Conservation (phyloP, 2,113 vertebrate genomes). For the Menidia beryllina region DNA sequence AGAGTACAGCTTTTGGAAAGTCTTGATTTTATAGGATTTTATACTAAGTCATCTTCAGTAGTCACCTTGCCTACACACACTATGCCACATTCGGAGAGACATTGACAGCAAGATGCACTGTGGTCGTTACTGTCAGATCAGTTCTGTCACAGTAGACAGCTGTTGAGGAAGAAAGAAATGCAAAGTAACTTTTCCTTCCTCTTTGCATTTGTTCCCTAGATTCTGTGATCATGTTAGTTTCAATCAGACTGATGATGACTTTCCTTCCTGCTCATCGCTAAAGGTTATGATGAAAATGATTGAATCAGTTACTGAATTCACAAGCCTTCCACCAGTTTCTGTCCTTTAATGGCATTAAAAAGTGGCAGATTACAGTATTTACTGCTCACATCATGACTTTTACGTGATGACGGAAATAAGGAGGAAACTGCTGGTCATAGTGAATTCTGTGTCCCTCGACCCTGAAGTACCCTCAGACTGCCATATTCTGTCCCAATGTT, state of each 20-base stretch:
- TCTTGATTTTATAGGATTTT: conserved; percentile 77
- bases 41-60: conserved; percentile 57
- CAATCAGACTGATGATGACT: not conserved
- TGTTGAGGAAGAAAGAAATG: conserved; percentile 12
- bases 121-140: not conserved
- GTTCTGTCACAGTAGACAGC: conserved; percentile 6
- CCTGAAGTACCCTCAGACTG: conserved; percentile 73
- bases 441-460: conserved; percentile 39
- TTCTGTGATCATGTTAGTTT: conserved; percentile 23
- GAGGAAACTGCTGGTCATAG: conserved; percentile 23
- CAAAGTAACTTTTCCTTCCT: conserved; percentile 8
- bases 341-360: conserved; percentile 21
- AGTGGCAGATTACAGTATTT: conserved; percentile 55
- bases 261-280: conserved; percentile 3
- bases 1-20: conserved; percentile 54
- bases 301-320: conserved; percentile 6
- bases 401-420: conserved; percentile 28
- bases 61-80: conserved; percentile 8
- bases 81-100: not conserved
- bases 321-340: conserved; percentile 42
- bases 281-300: not conserved
- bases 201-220: conserved; percentile 38
- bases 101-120: not conserved
- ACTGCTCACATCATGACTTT: conserved; percentile 60
- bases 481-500: conserved; percentile 55